Evolutionary conservation across 2,113 vertebrate genomes (phyloP).

Genomic region (Gulo gulo): DNA sequence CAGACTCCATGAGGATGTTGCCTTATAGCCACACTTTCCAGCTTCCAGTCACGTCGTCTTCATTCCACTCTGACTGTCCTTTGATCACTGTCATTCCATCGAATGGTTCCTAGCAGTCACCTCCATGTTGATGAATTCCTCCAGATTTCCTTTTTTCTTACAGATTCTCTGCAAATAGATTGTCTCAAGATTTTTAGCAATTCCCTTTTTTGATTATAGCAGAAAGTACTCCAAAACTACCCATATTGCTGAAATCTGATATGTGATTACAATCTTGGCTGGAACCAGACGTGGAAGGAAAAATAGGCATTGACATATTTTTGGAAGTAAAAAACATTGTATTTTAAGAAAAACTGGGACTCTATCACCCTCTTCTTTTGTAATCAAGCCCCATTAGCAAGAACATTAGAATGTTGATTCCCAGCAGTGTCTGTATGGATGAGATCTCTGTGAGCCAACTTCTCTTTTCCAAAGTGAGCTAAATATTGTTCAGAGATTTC

Average conservation of each 20-base stretch:
- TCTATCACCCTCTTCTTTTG: background rate
- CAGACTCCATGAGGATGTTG: background rate
- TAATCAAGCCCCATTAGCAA: slow-evolving; percentile 6
- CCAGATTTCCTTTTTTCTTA: slow-evolving; percentile 13
- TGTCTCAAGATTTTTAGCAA: slow-evolving; percentile 7
- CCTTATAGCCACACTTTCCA: no score
- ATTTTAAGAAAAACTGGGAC: slow-evolving; percentile 18
- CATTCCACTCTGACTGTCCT: background rate
- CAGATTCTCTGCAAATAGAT: background rate
- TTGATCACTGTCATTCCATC: background rate
- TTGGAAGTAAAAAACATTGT: background rate
- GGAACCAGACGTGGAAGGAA: slow-evolving; percentile 12
- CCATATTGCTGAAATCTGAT: background rate
- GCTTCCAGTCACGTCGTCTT: background rate
- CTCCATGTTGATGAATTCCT: background rate
- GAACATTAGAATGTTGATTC: slow-evolving; percentile 14
- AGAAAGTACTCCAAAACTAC: background rate
- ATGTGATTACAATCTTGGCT: background rate
- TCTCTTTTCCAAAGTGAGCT: slow-evolving; percentile 32
- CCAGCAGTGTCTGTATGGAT: background rate
- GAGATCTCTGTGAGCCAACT: background rate
- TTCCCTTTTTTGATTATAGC: slow-evolving; percentile 24
- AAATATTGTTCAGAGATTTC: slow-evolving; percentile 49
- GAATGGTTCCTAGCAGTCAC: background rate
- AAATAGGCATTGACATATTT: slow-evolving; percentile 28